Conservation (phyloP, 2,113 vertebrate species). For the Heteronetta atricapilla region DNA sequence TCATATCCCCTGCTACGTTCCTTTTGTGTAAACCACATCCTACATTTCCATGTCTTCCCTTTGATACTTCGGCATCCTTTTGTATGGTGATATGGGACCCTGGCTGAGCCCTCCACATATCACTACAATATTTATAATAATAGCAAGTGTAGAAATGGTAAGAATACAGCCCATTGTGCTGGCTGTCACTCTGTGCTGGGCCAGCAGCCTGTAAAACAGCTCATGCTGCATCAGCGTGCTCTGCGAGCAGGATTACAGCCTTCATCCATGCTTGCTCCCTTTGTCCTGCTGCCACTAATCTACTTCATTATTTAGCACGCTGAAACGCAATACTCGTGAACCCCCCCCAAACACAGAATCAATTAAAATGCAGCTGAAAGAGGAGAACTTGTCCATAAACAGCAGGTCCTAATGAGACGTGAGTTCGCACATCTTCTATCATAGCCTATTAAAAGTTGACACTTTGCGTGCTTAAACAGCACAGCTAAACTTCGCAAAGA, state of each 20-base stretch:
- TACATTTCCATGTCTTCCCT: neutral
- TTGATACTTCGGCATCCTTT: neutral
- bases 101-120: neutral
- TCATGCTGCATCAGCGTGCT: neutral
- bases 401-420: neutral
- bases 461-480: neutral
- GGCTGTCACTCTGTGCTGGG: neutral
- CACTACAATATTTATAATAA: neutral
- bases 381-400: neutral
- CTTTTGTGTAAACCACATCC: neutral
- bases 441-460: neutral
- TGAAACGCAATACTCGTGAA: neutral
- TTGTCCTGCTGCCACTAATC: neutral
- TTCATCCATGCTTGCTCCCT: neutral
- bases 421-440: neutral
- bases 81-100: neutral
- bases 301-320: slow-evolving; percentile 31
- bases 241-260: neutral
- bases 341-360: neutral
- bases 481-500: neutral
- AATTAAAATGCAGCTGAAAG: neutral
- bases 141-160: neutral
- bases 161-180: neutral
- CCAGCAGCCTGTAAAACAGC: neutral
- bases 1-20: neutral